phyloP scores from a whole-genome alignment of 2,888 invertebrate species.

The Dasysyrphus albostriatus region DNA sequence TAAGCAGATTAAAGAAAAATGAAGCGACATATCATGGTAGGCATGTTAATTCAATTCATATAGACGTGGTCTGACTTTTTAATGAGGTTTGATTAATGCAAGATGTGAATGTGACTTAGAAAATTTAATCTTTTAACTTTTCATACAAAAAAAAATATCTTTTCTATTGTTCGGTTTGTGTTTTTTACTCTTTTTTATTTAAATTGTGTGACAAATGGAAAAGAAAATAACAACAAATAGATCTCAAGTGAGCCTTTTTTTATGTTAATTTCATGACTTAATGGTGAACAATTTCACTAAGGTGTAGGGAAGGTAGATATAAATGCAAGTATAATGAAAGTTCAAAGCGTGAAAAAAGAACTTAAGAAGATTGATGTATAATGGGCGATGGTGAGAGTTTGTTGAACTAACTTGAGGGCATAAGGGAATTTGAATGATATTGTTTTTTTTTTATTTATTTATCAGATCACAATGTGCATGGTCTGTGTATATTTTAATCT shows the following conservation, averaged over 20 bases:
- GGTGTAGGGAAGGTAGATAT: neutral
- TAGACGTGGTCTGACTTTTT: constrained; percentile 52
- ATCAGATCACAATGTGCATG: neutral
- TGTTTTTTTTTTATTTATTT: neutral
- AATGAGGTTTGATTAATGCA: constrained; percentile 65
- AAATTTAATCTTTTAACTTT: constrained; percentile 13
- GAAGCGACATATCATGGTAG: constrained; percentile 8
- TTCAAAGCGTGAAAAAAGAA: constrained; percentile 41
- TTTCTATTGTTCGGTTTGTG: constrained; percentile 2
- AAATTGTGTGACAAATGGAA: constrained; percentile 9
- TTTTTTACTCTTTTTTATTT: neutral
- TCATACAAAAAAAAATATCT: neutral
- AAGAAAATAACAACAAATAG: constrained; percentile 36
- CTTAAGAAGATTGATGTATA: constrained; percentile 33
- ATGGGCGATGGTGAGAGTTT: constrained; percentile 5
- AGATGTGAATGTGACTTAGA: constrained; percentile 9
- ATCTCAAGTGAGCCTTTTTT: constrained; percentile 62
- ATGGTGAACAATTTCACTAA: constrained; percentile 60
- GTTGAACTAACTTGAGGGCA: constrained; percentile 24
- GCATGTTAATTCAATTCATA: constrained; percentile 59
- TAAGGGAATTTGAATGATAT: constrained; percentile 13
- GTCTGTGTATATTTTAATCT: neutral
- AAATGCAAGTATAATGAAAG: constrained; percentile 52
- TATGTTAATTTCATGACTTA: constrained; percentile 58
- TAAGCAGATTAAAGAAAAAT: neutral